phyloP scores from a whole-genome alignment of 30 jellyfish, hydroid and myxozoan species.

The Aurelia coerulea region DNA sequence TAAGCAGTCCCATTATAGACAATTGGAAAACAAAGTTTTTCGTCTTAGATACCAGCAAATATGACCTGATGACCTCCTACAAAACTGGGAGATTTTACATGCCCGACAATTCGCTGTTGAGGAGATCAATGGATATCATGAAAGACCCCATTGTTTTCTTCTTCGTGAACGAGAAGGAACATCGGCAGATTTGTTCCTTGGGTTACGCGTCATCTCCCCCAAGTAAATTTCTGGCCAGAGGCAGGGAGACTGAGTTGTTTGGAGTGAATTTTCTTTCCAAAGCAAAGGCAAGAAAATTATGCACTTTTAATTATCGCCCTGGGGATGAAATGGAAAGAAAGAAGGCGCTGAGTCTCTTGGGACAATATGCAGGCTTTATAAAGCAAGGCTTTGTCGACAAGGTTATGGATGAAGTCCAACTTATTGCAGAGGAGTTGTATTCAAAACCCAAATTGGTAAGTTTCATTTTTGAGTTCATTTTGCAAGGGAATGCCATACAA shows the following conservation, averaged over 20 bases:
- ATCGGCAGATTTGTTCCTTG: not conserved
- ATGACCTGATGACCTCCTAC: not conserved
- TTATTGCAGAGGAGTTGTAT: too few species aligned
- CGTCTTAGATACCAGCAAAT: not conserved
- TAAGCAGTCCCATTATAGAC: conserved; percentile 16
- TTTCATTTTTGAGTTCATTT: not conserved
- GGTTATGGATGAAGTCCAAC: conserved; percentile 12
- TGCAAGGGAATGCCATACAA: too few species aligned
- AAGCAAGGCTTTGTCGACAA: conserved; percentile 33
- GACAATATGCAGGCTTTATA: conserved; percentile 17
- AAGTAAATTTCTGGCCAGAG: not conserved
- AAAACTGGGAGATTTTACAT: conserved; percentile 8
- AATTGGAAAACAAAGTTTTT: conserved; percentile 21
- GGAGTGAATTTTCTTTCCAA: conserved; percentile 22
- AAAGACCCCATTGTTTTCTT: conserved; percentile 31
- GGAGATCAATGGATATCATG: not conserved
- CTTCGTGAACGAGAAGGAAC: not conserved
- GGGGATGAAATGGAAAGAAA: conserved; percentile 14
- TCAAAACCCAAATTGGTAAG: not conserved
- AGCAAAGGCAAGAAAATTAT: conserved; percentile 15
- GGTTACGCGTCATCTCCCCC: not conserved
- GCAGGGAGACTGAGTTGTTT: conserved; percentile 1
- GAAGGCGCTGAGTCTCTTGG: conserved; percentile 12
- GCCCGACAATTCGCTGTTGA: not conserved
- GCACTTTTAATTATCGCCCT: not conserved